These are phyloP conservation scores for Amaurobius ferox DNA, from an alignment of 2,888 invertebrate species.

Conservation along the genomic window DNA sequence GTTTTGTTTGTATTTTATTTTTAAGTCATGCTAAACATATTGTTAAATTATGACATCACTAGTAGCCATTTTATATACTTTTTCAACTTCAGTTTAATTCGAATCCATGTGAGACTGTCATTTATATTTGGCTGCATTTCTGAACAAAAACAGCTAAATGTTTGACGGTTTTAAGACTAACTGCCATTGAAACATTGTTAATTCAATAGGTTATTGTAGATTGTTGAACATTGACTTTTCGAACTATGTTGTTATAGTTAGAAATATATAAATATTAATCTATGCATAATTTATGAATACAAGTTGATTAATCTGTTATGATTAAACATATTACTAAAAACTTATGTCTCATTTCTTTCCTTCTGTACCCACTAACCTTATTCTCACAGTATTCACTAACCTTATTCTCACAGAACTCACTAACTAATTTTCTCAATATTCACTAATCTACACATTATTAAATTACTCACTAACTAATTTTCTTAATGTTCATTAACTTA, in stretches of 20 bases:
- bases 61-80: too few species aligned
- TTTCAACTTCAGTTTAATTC: not conserved
- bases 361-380: not conserved
- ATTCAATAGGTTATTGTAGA: conserved; percentile 4
- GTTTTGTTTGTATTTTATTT: too few species aligned
- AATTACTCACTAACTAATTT: too few species aligned
- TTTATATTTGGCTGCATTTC: not conserved
- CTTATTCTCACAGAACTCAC: too few species aligned
- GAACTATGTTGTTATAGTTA: conserved; percentile 23
- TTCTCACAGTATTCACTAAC: too few species aligned
- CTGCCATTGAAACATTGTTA: not conserved
- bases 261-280: conserved; percentile 12
- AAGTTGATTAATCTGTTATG: conserved; percentile 9
- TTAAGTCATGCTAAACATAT: too few species aligned
- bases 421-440: too few species aligned
- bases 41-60: too few species aligned
- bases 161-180: not conserved
- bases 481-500: too few species aligned
- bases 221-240: conserved; percentile 23
- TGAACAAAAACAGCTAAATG: not conserved
- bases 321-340: conserved; percentile 17
- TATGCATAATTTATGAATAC: conserved; percentile 24
- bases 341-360: conserved; percentile 12
- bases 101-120: not conserved
- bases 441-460: too few species aligned